Conservation (phyloP, 2,888 invertebrate species). For the Ornithoptera priamus region DNA sequence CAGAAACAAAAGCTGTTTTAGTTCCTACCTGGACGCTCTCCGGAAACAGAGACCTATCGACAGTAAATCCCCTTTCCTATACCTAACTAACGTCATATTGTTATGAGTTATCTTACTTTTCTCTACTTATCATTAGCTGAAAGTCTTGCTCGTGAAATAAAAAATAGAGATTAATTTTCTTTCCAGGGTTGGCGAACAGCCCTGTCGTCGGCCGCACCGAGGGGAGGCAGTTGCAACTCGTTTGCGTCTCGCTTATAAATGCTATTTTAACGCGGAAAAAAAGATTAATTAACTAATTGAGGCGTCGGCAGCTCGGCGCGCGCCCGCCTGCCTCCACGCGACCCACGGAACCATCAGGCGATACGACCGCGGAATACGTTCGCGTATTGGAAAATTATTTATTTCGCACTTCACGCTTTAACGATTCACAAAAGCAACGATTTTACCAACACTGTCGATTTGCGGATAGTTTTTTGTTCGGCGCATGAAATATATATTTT, state of each 20-base stretch:
- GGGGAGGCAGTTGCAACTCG: conserved; percentile 68
- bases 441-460: conserved; percentile 27
- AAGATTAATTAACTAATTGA: conserved; percentile 80
- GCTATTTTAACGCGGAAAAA: conserved; percentile 79
- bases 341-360: conserved; percentile 29
- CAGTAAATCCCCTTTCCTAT: no score
- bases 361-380: conserved; percentile 25
- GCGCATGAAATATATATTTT: background rate
- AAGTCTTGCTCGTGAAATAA: no score
- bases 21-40: no score
- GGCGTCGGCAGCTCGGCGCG: conserved; percentile 50
- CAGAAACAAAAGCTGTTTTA: no score
- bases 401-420: conserved; percentile 30
- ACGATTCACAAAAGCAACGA: conserved; percentile 27
- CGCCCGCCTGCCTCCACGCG: conserved; percentile 26
- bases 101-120: no score
- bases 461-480: conserved; percentile 15
- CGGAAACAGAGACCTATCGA: no score
- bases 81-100: no score
- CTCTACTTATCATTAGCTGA: no score
- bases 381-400: conserved; percentile 31
- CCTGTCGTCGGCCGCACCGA: conserved; percentile 51
- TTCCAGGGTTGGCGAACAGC: conserved; percentile 43
- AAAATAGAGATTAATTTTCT: background rate
- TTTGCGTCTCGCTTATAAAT: conserved; percentile 74